Evolutionary conservation across 2,113 vertebrate genomes (phyloP), one percentile per base, ranked within the genome.

Genomic region (Dendropsophus ebraccatus): DNA sequence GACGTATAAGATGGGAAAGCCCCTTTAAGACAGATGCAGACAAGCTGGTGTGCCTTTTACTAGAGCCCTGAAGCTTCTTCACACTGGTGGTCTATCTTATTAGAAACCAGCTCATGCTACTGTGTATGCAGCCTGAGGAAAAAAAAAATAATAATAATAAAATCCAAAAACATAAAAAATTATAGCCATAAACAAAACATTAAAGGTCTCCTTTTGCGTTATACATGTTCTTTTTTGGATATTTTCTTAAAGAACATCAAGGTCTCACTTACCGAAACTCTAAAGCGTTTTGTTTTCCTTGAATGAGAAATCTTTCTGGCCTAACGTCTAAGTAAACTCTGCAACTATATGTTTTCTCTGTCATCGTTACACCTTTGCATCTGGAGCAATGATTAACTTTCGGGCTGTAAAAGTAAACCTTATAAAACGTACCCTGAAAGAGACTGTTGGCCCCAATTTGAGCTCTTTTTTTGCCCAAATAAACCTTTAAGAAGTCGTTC

Each of bases 401-500:
- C 25, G 72, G 19, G 23, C 25, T 35, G 73, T 73, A 76, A 84
- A 84, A 49, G 25, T 50, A 84, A 82, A 84, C 47, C 54, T 60
- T 62, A 30, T 32, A 75, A 74, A 74, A 74, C 41, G 58, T 30
- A 52, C 41, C 62, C 41, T 62, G 50, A 37, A 73, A 65, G 83
- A 80, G 56, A 65, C 35, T 49, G 75, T 65, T 76, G 73, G 83
- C 73, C 45, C 56, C n/a, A 41, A 75, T 28, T 84, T 58, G 25
- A 70, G 28, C 76, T 81, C 25, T 23, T 37, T 30, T 17, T 37
- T 19, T 28, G 41, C 72, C 83, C 56, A 84, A 62, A 67, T 77
- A 86, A 80, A 79, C 45, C 1, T 70, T 54, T 52, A 45, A 25
- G 41, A 67, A 56, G 14, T 30, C 45, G 30, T 69, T 70, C 35